These are phyloP conservation scores for Calosoma granatense DNA, from an alignment of 1,140 invertebrate species.

Conservation along the genomic window DNA sequence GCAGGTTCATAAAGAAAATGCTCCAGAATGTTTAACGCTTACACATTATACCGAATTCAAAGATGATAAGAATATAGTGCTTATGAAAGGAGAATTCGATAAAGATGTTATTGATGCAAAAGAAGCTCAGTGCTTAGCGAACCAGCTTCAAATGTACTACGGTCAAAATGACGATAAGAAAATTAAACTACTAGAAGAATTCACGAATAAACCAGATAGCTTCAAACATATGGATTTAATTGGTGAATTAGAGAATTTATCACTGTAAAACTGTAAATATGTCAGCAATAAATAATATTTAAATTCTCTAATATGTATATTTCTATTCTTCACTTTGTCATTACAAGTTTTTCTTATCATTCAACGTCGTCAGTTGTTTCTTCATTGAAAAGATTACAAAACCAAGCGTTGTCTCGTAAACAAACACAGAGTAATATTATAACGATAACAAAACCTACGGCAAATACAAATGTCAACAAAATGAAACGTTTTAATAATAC, in stretches of 20 bases:
- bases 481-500: not conserved
- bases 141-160: conserved; percentile 81
- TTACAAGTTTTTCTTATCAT: not conserved
- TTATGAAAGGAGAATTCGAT: conserved; percentile 85
- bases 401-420: conserved; percentile 10
- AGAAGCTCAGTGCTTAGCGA: conserved; percentile 76
- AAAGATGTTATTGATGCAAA: conserved; percentile 62
- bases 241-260: conserved; percentile 59
- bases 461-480: not conserved
- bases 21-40: conserved; percentile 78
- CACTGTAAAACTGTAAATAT: conserved; percentile 17
- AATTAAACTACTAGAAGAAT: conserved; percentile 54
- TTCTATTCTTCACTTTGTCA: not conserved
- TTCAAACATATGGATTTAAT: conserved; percentile 81
- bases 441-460: conserved; percentile 1
- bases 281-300: not conserved
- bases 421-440: conserved; percentile 10
- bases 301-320: conserved; percentile 7
- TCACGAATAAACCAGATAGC: conserved; percentile 58
- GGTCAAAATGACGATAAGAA: conserved; percentile 51
- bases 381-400: conserved; percentile 12
- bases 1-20: conserved; percentile 80
- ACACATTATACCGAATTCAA: conserved; percentile 72
- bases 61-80: conserved; percentile 64
- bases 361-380: conserved; percentile 10